Evolutionary conservation across 1,140 invertebrate genomes (phyloP).

Genomic region (Chironomus tepperi): DNA sequence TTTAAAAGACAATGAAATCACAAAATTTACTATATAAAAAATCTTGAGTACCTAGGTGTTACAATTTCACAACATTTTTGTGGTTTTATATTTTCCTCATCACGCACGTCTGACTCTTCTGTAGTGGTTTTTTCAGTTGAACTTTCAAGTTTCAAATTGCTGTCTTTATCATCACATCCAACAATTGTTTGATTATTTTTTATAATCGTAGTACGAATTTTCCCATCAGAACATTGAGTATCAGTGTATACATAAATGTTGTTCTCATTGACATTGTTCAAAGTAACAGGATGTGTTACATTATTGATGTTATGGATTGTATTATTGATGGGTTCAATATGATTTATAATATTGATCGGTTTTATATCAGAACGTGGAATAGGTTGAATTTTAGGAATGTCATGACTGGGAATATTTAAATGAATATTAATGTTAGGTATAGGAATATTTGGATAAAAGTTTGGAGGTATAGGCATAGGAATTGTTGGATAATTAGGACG

Average conservation of each 20-base stretch:
- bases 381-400: background rate
- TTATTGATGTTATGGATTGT: background rate
- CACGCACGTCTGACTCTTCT: background rate
- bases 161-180: background rate
- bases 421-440: background rate
- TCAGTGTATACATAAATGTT: constrained; percentile 2
- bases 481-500: background rate
- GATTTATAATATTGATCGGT: background rate
- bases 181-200: constrained; percentile 13
- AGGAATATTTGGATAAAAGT: background rate
- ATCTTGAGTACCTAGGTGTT: background rate
- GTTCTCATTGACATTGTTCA: constrained; percentile 13
- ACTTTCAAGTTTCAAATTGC: background rate
- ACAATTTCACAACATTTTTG: constrained; percentile 7
- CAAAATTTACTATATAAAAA: too few relatives aligned
- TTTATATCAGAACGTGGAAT: background rate
- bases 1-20: too few relatives aligned
- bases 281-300: background rate
- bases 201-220: background rate
- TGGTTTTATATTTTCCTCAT: background rate
- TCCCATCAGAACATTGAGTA: constrained; percentile 6
- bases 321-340: constrained; percentile 10
- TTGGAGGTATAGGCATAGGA: background rate
- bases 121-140: background rate
- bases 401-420: background rate